Percentiles rank a stretch among this genome's conserved stretches.
phyloP scores from a whole-genome alignment of 2,888 invertebrate species.

The Odontocolon sp. region DNA sequence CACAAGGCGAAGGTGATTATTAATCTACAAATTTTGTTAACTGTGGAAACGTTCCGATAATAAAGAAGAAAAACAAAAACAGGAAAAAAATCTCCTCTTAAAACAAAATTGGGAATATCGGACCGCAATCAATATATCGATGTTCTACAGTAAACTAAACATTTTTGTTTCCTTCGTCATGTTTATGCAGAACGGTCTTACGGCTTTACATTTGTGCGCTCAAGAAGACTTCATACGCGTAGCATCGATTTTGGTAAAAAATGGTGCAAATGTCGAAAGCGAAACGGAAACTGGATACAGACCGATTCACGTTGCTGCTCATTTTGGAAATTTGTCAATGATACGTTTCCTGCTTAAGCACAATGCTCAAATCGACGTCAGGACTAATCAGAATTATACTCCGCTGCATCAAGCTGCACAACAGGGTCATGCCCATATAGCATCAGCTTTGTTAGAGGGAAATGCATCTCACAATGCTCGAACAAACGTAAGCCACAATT shows the following conservation, averaged over 20 bases:
- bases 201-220: slow-evolving; percentile 97
- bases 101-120: neutral
- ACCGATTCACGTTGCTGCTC: slow-evolving; percentile 97
- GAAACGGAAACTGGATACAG: slow-evolving; percentile 95
- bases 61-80: neutral
- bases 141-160: neutral
- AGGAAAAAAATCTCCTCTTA: neutral
- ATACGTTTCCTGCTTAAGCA: slow-evolving; percentile 94
- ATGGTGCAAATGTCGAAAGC: slow-evolving; percentile 88
- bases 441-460: slow-evolving; percentile 94
- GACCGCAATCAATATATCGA: neutral
- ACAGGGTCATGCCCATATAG: slow-evolving; percentile 98
- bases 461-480: slow-evolving; percentile 97
- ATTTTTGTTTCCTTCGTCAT: no score
- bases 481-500: slow-evolving; percentile 88
- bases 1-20: slow-evolving; percentile 87
- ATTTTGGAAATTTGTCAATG: slow-evolving; percentile 97
- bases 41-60: no score
- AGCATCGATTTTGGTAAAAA: slow-evolving; percentile 89
- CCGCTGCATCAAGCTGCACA: slow-evolving; percentile 99
- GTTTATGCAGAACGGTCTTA: slow-evolving; percentile 89
- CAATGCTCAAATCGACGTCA: slow-evolving; percentile 92
- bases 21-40: no score
- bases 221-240: slow-evolving; percentile 96
- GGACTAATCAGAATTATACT: slow-evolving; percentile 89